Evolutionary conservation across 2,113 vertebrate genomes (phyloP).

Genomic region (Ailuropoda melanoleuca): DNA sequence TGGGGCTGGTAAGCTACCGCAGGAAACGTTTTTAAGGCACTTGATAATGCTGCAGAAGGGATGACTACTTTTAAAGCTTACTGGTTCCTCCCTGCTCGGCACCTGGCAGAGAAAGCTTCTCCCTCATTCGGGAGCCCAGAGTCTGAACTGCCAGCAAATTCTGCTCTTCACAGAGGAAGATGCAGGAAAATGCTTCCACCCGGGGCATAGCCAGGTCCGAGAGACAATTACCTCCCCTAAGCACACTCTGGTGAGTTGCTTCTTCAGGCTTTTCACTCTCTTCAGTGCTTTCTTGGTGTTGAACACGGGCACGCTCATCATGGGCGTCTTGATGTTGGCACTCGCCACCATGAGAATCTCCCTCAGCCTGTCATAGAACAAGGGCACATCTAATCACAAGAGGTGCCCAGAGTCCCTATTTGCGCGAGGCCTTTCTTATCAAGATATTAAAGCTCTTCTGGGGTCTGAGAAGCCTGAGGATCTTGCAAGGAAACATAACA

Average conservation of each 20-base stretch:
- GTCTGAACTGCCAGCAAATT: neutral
- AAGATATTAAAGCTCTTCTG: neutral
- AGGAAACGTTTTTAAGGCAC: neutral
- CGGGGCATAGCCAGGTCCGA: rapidly evolving
- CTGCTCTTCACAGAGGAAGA: rapidly evolving
- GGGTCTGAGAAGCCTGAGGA: neutral
- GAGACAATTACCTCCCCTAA: slow-evolving; percentile 90
- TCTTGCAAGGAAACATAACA: neutral
- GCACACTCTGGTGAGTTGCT: slow-evolving; percentile 91
- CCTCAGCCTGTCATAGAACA: slow-evolving; percentile 87
- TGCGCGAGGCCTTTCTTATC: neutral
- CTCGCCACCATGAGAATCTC: slow-evolving; percentile 96
- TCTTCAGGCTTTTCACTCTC: slow-evolving; percentile 90
- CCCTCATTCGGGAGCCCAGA: neutral
- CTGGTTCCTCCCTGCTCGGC: neutral
- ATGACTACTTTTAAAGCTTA: neutral
- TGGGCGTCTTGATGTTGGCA: slow-evolving; percentile 96
- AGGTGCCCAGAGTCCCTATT: neutral
- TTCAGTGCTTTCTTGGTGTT: slow-evolving; percentile 91
- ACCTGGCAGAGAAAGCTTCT: neutral
- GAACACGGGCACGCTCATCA: slow-evolving; percentile 95
- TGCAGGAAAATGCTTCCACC: too few relatives aligned
- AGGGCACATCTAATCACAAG: neutral
- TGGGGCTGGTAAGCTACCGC: neutral
- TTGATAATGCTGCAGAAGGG: neutral